Percentiles rank a stretch among this genome's conserved stretches.
Evolutionary conservation across 1,140 invertebrate genomes (phyloP).

Genomic region (Bradysia coprophila): DNA sequence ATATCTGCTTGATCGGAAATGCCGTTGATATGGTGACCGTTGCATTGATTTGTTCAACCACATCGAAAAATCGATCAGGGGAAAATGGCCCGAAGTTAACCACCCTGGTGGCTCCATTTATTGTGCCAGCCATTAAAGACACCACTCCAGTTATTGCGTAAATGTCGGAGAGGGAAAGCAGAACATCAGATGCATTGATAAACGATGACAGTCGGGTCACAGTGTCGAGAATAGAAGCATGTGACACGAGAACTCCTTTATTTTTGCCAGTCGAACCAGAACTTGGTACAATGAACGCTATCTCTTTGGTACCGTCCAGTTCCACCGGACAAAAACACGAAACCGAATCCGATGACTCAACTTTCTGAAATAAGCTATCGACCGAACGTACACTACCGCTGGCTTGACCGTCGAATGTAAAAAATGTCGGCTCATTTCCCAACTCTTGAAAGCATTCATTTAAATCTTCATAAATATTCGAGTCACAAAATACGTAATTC

Average conservation of each 20-base stretch:
- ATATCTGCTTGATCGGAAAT: not conserved
- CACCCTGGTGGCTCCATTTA: not conserved
- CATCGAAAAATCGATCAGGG: not conserved
- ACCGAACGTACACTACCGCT: too few relatives aligned
- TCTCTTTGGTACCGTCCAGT: not conserved
- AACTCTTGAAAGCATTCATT: too few relatives aligned
- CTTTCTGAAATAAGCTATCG: too few relatives aligned
- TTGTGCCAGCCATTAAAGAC: not conserved
- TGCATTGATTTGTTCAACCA: not conserved
- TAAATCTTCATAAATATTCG: too few relatives aligned
- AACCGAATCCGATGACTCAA: too few relatives aligned
- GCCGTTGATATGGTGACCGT: not conserved
- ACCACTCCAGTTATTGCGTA: not conserved
- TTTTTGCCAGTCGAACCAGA: not conserved
- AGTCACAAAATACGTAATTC: too few relatives aligned
- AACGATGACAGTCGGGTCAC: not conserved
- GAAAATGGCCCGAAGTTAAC: not conserved
- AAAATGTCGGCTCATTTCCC: too few relatives aligned
- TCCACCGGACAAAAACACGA: too few relatives aligned
- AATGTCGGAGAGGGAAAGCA: not conserved
- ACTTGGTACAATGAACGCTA: not conserved
- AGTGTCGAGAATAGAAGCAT: not conserved
- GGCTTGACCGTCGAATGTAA: too few relatives aligned
- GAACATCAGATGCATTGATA: not conserved
- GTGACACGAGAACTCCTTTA: not conserved